phyloP scores from a whole-genome alignment of 2,888 invertebrate genomes.

The Amphipyra tragopoginis region DNA sequence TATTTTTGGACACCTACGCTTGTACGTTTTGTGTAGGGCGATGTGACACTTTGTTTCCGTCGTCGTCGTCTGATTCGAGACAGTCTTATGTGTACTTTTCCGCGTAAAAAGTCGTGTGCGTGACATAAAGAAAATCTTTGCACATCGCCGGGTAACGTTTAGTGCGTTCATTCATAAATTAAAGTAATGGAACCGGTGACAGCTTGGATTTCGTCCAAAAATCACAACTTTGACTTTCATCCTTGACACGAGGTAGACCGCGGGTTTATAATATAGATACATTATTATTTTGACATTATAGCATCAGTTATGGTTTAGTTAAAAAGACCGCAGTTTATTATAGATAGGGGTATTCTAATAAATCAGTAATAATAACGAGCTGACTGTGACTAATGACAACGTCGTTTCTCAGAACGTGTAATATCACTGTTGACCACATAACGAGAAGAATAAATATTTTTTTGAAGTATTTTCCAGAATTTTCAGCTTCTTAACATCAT shows the following conservation, averaged over 20 bases:
- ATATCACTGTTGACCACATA: constrained; percentile 48
- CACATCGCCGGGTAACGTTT: constrained; percentile 49
- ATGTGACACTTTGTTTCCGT: constrained; percentile 54
- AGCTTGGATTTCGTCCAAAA: constrained; percentile 72
- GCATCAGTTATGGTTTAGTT: constrained; percentile 45
- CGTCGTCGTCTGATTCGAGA: constrained; percentile 26
- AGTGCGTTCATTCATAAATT: constrained; percentile 75
- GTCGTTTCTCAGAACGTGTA: constrained; percentile 49
- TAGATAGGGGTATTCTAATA: constrained; percentile 47
- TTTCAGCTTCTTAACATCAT: constrained; percentile 41
- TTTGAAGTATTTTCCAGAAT: constrained; percentile 50
- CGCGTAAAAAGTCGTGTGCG: constrained; percentile 40
- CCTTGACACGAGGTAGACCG: constrained; percentile 71
- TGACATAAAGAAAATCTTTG: constrained; percentile 52
- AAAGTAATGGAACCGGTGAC: constrained; percentile 66
- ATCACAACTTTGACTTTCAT: constrained; percentile 73
- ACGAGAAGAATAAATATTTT: constrained; percentile 49
- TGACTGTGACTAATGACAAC: constrained; percentile 47
- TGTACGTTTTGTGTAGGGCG: constrained; percentile 39
- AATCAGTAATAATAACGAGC: constrained; percentile 47
- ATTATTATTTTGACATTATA: constrained; percentile 1
- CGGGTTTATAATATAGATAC: constrained; percentile 30
- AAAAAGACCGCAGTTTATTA: constrained; percentile 38
- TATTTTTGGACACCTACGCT: constrained; percentile 36
- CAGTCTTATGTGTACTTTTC: constrained; percentile 37